phyloP scores from a whole-genome alignment of 2,888 invertebrate genomes.

The Nemotelus pantherinus region DNA sequence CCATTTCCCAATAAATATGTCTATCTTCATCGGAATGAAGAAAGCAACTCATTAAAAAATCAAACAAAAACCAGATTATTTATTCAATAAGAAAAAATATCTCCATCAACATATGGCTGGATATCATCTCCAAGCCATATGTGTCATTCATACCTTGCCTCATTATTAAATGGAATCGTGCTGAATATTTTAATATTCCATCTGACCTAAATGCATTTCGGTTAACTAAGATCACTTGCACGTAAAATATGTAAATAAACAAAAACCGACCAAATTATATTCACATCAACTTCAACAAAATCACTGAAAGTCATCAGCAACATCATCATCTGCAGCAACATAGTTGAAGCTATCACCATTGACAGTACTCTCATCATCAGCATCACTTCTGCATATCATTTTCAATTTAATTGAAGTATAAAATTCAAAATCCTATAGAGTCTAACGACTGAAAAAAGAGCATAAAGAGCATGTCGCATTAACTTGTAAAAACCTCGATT shows the following conservation, averaged over 20 bases:
- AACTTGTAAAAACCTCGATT: slow-evolving; percentile 36
- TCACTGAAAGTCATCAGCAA: neutral
- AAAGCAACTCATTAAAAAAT: slow-evolving; percentile 7
- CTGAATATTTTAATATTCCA: slow-evolving; percentile 20
- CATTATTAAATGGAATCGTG: slow-evolving; percentile 13
- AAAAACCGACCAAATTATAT: neutral
- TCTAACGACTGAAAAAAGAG: slow-evolving; percentile 32
- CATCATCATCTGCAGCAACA: neutral
- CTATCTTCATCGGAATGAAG: neutral
- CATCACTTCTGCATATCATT: slow-evolving; percentile 34
- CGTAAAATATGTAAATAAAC: too few species aligned
- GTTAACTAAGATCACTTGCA: neutral
- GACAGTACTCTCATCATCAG: slow-evolving; percentile 1
- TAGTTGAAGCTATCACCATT: neutral
- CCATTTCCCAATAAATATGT: slow-evolving; percentile 3
- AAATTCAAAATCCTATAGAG: slow-evolving; percentile 21
- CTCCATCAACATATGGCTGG: too few species aligned
- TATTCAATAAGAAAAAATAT: neutral
- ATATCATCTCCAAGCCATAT: too few species aligned
- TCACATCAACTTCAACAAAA: neutral
- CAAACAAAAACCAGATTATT: neutral
- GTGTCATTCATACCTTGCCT: neutral
- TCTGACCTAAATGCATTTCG: slow-evolving; percentile 34
- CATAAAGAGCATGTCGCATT: slow-evolving; percentile 39
- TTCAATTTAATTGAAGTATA: slow-evolving; percentile 36